Evolutionary conservation across 2,113 vertebrate species (phyloP).

Genomic region (Rattus rattus): DNA sequence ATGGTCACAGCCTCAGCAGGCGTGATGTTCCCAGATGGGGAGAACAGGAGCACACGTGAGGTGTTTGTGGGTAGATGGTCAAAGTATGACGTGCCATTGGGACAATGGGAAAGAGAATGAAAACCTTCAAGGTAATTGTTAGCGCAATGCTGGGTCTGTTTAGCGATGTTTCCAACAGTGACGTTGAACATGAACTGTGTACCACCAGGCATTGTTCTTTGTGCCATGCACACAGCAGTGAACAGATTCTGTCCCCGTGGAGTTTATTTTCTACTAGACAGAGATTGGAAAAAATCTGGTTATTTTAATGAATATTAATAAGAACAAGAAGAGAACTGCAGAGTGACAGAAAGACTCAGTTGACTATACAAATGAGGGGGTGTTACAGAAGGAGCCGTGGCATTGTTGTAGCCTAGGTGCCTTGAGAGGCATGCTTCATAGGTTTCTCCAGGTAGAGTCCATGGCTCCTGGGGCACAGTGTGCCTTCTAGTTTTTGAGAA

Average conservation of each 20-base stretch:
- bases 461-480: background rate
- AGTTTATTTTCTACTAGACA: background rate
- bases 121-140: background rate
- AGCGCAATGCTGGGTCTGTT: background rate
- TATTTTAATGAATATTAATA: background rate
- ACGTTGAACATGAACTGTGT: background rate
- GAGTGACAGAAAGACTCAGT: background rate
- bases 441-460: background rate
- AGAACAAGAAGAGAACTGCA: background rate
- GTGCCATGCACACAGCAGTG: rapidly evolving
- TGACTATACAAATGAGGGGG: background rate
- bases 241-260: background rate
- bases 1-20: too few relatives aligned
- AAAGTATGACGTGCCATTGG: background rate
- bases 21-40: background rate
- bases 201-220: background rate
- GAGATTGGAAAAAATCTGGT: background rate
- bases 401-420: background rate
- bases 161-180: background rate
- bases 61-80: background rate
- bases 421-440: background rate
- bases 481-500: background rate
- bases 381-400: background rate
- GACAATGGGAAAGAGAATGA: background rate
- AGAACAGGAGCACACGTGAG: background rate